Evolutionary conservation across 2,888 invertebrate species (phyloP).

Genomic region (Ophion slaviceki): DNA sequence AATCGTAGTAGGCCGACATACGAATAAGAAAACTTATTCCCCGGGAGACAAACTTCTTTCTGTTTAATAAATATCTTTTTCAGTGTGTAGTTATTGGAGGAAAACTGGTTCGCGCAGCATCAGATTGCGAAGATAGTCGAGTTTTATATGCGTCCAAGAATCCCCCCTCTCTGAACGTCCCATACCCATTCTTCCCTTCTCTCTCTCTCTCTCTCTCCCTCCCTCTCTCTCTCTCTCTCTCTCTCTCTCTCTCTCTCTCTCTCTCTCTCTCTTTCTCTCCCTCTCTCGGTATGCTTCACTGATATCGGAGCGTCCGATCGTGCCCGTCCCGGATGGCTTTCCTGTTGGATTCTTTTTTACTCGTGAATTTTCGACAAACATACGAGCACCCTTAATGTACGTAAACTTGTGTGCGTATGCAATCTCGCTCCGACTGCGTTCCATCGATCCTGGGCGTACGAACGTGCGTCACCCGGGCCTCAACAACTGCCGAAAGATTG

Average conservation of each 20-base stretch:
- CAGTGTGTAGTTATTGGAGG: constrained; percentile 63
- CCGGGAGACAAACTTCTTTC: no score
- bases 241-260: constrained; percentile 60
- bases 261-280: constrained; percentile 16
- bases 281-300: constrained; percentile 63
- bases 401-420: constrained; percentile 9
- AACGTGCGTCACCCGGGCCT: constrained; percentile 25
- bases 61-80: no score
- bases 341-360: constrained; percentile 80
- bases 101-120: constrained; percentile 82
- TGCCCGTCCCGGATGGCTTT: constrained; percentile 77
- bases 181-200: constrained; percentile 48
- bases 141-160: constrained; percentile 78
- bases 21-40: no score
- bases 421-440: constrained; percentile 4
- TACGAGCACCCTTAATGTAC: not conserved
- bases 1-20: no score
- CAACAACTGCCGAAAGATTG: not conserved
- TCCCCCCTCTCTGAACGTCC: constrained; percentile 22
- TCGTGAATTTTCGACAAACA: constrained; percentile 77
- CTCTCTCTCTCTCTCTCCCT: constrained; percentile 58
- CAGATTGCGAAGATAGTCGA: constrained; percentile 82
- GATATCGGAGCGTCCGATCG: constrained; percentile 80
- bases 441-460: constrained; percentile 24
- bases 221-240: constrained; percentile 18